Evolutionary conservation across 2,888 invertebrate genomes (phyloP), one percentile per base, ranked within the genome.

Genomic region (Trachelus iudaicus): DNA sequence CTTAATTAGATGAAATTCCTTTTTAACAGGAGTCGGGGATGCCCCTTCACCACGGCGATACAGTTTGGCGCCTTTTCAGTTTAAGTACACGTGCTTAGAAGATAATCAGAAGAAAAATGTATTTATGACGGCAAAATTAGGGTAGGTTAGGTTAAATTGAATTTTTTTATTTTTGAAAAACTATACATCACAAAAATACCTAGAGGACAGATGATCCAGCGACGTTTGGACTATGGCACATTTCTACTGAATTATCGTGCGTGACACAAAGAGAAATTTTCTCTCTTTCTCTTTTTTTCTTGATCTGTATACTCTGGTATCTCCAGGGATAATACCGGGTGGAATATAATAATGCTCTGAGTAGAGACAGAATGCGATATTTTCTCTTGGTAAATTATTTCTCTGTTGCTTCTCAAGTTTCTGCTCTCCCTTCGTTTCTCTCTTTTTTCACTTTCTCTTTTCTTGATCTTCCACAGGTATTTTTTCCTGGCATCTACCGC

Each of bases 301-400:
- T 40, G 3, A 2, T 56, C 56, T 9, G 9, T 23, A 23, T 23
- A 56, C 56, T 56, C 56, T 56, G 56, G 35, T 74, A 74, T 80
- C 76, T 84, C 81, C 81, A 78, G 74, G 83, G 80, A 82, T 85
- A 86, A 85, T 85, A 77, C 82, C 81, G 79, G 80, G 84, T 81
- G 80, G 83, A 81, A 85, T 83, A 85, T 84, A 87, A 86, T 85
- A 84, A 85, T 83, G 83, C 85, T 77, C 79, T 82, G 77, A 83
- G 77, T 76, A 78, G 81, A 84, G 80, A 79, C 81, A 84, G 85
- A 85, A 87, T 84, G 80, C 83, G 79, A 85, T 85, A 85, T 85
- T 86, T 87, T 86, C 80, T 82, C 82, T 83, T 84, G 83, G 74
- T 81, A 85, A 87, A 85, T 87, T 86, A 86, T 87, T 83, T 80